A percentile compares a stretch with the other conserved stretches of the same genome.
phyloP scores from a whole-genome alignment of 2,888 invertebrate species.

The Melanchra persicariae region DNA sequence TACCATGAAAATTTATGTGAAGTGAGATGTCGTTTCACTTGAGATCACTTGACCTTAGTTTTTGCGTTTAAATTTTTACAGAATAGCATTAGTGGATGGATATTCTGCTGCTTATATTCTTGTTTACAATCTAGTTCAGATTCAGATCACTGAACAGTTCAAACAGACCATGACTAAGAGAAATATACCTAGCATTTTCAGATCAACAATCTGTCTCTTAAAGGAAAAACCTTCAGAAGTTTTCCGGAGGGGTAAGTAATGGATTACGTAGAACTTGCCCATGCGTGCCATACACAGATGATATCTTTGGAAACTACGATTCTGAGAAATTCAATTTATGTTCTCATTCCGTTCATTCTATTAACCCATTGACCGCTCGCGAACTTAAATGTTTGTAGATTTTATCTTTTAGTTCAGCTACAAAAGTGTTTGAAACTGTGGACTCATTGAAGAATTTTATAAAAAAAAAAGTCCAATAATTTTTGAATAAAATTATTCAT shows the following conservation, averaged over 20 bases:
- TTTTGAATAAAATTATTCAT: background rate
- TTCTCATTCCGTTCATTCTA: slow-evolving; percentile 42
- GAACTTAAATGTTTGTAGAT: slow-evolving; percentile 2
- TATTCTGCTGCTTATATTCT: background rate
- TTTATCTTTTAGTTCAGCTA: slow-evolving; percentile 15
- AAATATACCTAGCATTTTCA: slow-evolving; percentile 13
- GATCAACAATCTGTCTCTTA: slow-evolving; percentile 18
- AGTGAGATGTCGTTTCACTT: too few species aligned
- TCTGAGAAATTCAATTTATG: slow-evolving; percentile 39
- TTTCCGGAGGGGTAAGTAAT: slow-evolving; percentile 26
- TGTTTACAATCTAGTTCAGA: background rate
- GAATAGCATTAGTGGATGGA: too few species aligned
- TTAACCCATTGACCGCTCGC: slow-evolving; percentile 48
- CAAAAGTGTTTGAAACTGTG: background rate
- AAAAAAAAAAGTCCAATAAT: background rate
- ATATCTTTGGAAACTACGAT: slow-evolving; percentile 46
- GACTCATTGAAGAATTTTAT: slow-evolving; percentile 3
- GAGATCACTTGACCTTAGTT: too few species aligned
- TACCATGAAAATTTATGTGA: too few species aligned
- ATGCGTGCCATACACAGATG: slow-evolving; percentile 13
- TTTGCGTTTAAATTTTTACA: too few species aligned
- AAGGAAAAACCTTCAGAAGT: slow-evolving; percentile 25
- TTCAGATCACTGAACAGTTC: background rate
- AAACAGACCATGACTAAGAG: slow-evolving; percentile 7
- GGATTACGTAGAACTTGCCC: slow-evolving; percentile 32